Conservation (phyloP, 2,888 invertebrate genomes). For the Drosophila yooni region DNA sequence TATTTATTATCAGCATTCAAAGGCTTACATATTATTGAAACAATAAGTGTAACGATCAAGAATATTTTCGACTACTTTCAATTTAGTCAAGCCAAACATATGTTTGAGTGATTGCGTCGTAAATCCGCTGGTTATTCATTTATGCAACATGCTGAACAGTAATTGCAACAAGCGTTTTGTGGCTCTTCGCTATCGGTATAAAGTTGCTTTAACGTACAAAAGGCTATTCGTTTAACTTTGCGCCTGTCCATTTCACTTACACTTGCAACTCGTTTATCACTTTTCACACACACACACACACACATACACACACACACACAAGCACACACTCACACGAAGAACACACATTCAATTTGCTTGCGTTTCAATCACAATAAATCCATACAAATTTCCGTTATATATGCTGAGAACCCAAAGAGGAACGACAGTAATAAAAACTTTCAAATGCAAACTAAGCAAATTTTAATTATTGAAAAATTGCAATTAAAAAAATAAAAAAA, state of each 20-base stretch:
- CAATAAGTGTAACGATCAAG: neutral
- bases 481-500: conserved; percentile 76
- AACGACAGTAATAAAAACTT: conserved; percentile 72
- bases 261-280: conserved; percentile 54
- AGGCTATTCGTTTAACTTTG: conserved; percentile 42
- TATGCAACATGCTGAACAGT: conserved; percentile 25
- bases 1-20: neutral
- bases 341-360: conserved; percentile 70
- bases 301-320: neutral
- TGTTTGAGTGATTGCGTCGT: conserved; percentile 12
- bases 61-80: neutral
- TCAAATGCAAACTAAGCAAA: conserved; percentile 82
- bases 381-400: conserved; percentile 76
- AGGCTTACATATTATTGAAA: neutral
- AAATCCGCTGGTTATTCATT: conserved; percentile 28
- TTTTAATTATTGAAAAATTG: conserved; percentile 83
- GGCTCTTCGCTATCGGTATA: conserved; percentile 12
- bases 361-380: conserved; percentile 79
- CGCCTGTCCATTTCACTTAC: conserved; percentile 41
- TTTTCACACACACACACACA: conserved; percentile 14
- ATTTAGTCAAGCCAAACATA: neutral
- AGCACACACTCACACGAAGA: neutral
- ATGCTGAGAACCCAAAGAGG: conserved; percentile 50
- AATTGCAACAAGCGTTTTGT: conserved; percentile 42
- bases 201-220: conserved; percentile 25